Conservation (phyloP, 1,140 invertebrate genomes). For the Myzus persicae region DNA sequence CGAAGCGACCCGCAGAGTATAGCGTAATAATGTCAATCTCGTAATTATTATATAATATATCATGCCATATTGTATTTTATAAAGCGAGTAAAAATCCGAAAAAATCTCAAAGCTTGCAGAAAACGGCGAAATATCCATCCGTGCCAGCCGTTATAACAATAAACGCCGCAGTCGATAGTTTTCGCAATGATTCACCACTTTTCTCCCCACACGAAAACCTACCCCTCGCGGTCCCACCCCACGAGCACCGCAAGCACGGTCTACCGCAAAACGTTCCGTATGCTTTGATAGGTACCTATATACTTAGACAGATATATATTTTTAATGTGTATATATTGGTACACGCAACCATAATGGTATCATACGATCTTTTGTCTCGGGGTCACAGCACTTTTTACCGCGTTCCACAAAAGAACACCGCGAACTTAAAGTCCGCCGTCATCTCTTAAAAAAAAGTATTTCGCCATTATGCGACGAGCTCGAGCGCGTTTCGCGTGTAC, state of each 20-base stretch:
- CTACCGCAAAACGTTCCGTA: not conserved
- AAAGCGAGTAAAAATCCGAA: not conserved
- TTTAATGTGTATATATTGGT: not conserved
- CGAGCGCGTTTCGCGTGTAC: not conserved
- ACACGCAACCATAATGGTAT: not conserved
- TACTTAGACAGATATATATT: no score
- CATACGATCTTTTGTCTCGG: not conserved
- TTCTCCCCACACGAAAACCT: not conserved
- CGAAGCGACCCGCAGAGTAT: not conserved
- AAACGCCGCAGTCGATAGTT: not conserved
- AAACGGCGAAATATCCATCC: not conserved
- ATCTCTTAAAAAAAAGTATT: not conserved
- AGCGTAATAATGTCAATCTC: not conserved
- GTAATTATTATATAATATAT: not conserved
- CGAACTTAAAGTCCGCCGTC: not conserved
- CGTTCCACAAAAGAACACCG: not conserved
- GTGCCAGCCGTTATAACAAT: not conserved
- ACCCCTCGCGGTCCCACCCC: not conserved
- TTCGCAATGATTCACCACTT: not conserved
- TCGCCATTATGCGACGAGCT: not conserved
- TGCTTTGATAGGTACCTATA: no score
- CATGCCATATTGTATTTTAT: not conserved
- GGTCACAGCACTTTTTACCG: not conserved
- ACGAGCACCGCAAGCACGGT: fast-evolving
- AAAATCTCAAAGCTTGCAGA: not conserved